phyloP scores from a whole-genome alignment of 2,888 invertebrate genomes.

The Xylocampa areola region DNA sequence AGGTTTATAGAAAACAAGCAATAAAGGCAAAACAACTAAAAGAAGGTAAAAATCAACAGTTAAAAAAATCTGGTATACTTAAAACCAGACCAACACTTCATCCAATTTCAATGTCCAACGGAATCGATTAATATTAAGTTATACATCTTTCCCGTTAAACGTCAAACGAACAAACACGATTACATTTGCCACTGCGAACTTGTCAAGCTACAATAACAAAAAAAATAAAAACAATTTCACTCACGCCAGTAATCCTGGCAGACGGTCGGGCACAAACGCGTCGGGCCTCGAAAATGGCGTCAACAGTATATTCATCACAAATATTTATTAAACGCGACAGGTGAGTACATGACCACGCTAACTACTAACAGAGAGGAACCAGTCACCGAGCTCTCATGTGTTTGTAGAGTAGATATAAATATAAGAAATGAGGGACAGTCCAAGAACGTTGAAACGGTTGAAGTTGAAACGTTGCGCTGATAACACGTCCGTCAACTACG shows the following conservation, averaged over 20 bases:
- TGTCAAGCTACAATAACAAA: conserved; percentile 18
- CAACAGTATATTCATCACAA: conserved; percentile 68
- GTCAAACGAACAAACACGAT: conserved; percentile 11
- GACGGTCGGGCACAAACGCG: conserved; percentile 58
- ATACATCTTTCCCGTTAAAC: conserved; percentile 10
- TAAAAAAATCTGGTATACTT: not conserved
- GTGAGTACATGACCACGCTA: conserved; percentile 52
- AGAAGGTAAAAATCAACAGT: not conserved
- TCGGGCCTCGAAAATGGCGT: conserved; percentile 66
- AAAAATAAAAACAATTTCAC: conserved; percentile 45
- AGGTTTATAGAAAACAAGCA: not conserved
- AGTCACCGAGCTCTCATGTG: conserved; percentile 27
- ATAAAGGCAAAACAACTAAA: not conserved
- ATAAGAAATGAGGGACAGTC: conserved; percentile 49
- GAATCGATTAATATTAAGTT: conserved; percentile 24
- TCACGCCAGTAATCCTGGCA: conserved; percentile 68
- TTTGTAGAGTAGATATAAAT: conserved; percentile 42
- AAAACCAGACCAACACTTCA: not conserved
- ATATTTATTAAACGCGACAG: conserved; percentile 40
- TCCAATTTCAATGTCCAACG: conserved; percentile 18
- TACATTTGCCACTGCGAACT: not conserved
- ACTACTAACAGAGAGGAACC: conserved; percentile 46
- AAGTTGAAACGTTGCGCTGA: conserved; percentile 32
- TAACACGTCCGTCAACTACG: conserved; percentile 59
- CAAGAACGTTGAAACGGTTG: conserved; percentile 25